Evolutionary conservation across 2,113 vertebrate genomes (phyloP).

Genomic region (Cyphomyrus discorhynchus): DNA sequence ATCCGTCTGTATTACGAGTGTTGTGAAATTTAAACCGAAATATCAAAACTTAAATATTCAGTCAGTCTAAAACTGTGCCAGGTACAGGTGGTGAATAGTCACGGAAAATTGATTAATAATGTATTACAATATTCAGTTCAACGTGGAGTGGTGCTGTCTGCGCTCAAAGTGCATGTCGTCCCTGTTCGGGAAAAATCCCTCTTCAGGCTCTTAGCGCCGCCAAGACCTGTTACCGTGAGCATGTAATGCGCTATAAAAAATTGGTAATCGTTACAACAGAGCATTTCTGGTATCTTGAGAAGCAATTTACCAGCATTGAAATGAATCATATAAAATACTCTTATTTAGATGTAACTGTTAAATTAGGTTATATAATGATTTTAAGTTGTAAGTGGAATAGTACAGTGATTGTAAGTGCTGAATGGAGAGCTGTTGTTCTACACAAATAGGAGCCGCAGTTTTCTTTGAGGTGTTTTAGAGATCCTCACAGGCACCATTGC

Average conservation of each 20-base stretch:
- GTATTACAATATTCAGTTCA: constrained; percentile 45
- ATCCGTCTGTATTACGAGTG: background rate
- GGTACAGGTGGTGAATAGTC: constrained; percentile 19
- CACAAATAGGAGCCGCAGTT: background rate
- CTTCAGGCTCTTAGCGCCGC: background rate
- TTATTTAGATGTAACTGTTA: background rate
- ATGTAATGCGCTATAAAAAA: background rate
- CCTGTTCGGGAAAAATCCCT: background rate
- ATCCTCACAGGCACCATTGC: no score
- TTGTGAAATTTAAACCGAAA: background rate
- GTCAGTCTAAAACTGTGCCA: background rate
- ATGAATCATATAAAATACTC: background rate
- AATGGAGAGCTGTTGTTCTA: background rate
- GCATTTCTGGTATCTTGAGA: background rate
- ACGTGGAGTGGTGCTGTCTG: constrained; percentile 34
- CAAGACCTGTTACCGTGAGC: background rate
- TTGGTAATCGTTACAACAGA: background rate
- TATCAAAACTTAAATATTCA: background rate
- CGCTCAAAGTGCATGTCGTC: background rate
- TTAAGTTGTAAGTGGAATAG: background rate
- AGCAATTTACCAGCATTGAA: background rate
- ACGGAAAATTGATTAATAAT: constrained; percentile 54
- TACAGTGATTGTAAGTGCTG: background rate
- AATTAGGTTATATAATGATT: background rate
- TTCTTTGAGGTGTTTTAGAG: background rate